These are phyloP conservation scores for Nymphalis urticae DNA, from an alignment of 2,888 invertebrate species.

Conservation along the genomic window DNA sequence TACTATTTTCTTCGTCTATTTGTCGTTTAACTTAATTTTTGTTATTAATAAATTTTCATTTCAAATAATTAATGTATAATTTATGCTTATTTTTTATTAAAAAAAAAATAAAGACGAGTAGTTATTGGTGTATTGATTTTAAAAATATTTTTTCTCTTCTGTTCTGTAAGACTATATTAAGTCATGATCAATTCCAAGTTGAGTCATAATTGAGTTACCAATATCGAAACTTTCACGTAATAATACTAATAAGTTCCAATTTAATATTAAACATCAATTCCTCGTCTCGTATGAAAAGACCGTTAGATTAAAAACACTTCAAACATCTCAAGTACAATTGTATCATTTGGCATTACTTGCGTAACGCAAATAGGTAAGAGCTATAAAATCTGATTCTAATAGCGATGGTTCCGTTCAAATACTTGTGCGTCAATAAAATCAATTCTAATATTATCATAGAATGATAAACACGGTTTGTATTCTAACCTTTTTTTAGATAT, in stretches of 20 bases:
- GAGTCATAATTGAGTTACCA: no score
- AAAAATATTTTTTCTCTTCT: no score
- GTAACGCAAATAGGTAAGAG: conserved; percentile 47
- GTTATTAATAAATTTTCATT: no score
- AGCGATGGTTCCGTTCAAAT: conserved; percentile 45
- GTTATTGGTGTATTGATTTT: no score
- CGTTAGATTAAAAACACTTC: conserved; percentile 42
- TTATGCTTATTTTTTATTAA: no score
- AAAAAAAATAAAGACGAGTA: no score
- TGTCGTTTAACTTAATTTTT: no score
- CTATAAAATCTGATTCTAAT: conserved; percentile 45
- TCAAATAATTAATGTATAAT: no score
- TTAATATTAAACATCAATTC: background rate
- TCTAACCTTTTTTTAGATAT: background rate
- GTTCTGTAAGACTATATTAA: no score
- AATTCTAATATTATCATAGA: conserved; percentile 32
- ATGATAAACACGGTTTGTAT: conserved; percentile 8
- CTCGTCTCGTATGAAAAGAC: conserved; percentile 15
- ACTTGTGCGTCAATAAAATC: conserved; percentile 49
- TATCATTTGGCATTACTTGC: conserved; percentile 43
- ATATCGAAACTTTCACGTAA: no score
- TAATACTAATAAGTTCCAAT: background rate
- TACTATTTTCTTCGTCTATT: no score
- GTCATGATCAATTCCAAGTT: no score
- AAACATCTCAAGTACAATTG: conserved; percentile 41